Evolutionary conservation across 2,888 invertebrate genomes (phyloP).

Genomic region (Drosophila sordidula): DNA sequence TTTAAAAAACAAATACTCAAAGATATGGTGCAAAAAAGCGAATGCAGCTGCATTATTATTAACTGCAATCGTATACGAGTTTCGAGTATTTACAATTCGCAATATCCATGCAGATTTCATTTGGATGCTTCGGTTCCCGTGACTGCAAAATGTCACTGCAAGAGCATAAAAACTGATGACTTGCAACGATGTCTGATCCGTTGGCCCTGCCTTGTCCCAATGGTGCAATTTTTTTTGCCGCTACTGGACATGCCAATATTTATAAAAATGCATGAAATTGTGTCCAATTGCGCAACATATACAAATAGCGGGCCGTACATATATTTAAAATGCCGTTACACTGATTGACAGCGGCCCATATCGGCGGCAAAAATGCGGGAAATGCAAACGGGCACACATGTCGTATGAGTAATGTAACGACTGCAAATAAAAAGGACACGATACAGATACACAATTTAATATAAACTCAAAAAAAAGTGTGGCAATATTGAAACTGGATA

Average conservation of each 20-base stretch:
- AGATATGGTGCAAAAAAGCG: slow-evolving; percentile 2
- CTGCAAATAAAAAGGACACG: slow-evolving; percentile 16
- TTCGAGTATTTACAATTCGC: slow-evolving; percentile 38
- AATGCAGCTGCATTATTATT: slow-evolving; percentile 50
- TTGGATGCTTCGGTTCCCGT: slow-evolving; percentile 9
- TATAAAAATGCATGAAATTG: slow-evolving; percentile 72
- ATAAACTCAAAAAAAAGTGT: slow-evolving; percentile 2
- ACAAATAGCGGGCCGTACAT: slow-evolving; percentile 25
- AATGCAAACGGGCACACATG: slow-evolving; percentile 34
- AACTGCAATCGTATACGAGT: slow-evolving; percentile 42
- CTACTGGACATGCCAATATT: slow-evolving; percentile 29
- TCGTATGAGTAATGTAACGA: slow-evolving; percentile 73
- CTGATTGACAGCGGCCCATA: slow-evolving; percentile 74
- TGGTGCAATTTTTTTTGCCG: slow-evolving; percentile 55
- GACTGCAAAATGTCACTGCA: slow-evolving; percentile 69
- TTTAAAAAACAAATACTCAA: neutral
- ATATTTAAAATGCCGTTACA: slow-evolving; percentile 74
- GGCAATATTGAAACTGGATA: neutral
- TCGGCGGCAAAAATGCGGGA: slow-evolving; percentile 44
- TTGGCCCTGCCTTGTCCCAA: slow-evolving; percentile 51
- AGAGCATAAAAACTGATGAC: slow-evolving; percentile 77
- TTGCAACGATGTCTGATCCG: slow-evolving; percentile 70
- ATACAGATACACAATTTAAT: slow-evolving; percentile 10
- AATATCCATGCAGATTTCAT: slow-evolving; percentile 54
- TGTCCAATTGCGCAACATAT: slow-evolving; percentile 31